A percentile compares a stretch with the other conserved stretches of the same genome.
Conservation (phyloP, 1,140 invertebrate genomes). For the Andrena cerasifolii region DNA sequence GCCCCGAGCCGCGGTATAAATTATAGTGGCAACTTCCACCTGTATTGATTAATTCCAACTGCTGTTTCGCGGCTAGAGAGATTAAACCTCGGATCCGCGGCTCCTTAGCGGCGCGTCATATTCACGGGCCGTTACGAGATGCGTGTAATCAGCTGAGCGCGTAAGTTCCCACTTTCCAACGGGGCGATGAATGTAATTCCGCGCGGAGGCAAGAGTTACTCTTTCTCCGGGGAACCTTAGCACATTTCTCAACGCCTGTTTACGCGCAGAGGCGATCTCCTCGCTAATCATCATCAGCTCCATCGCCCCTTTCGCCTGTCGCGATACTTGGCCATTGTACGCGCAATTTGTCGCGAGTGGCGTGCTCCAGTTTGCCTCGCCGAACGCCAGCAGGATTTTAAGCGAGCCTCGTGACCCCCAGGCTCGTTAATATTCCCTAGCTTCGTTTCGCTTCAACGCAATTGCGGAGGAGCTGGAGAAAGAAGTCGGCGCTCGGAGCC, state of each 20-base stretch:
- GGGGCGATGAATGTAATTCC: neutral
- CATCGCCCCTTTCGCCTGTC: neutral
- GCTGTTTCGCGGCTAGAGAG: constrained; percentile 35
- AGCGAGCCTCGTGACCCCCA: neutral
- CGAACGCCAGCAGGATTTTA: constrained; percentile 8
- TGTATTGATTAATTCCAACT: constrained; percentile 49
- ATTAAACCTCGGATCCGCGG: constrained; percentile 48
- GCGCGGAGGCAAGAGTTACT: neutral
- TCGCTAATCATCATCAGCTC: neutral
- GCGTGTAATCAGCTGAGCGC: constrained; percentile 43
- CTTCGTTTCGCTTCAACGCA: neutral
- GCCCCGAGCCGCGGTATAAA: constrained; percentile 47
- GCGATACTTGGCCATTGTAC: neutral
- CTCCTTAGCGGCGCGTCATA: constrained; percentile 32
- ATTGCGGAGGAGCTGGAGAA: constrained; percentile 1
- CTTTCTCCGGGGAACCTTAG: neutral
- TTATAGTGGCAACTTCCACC: constrained; percentile 32
- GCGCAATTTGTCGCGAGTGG: constrained; percentile 7
- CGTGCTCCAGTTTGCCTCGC: neutral
- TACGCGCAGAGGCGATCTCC: constrained; percentile 31
- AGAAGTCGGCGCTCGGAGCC: neutral
- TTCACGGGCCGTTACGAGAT: constrained; percentile 24
- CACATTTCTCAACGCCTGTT: neutral
- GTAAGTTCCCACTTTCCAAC: neutral
- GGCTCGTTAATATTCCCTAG: constrained; percentile 33